Evolutionary conservation across 2,113 vertebrate genomes (phyloP).

Genomic region (Pandion haliaetus): DNA sequence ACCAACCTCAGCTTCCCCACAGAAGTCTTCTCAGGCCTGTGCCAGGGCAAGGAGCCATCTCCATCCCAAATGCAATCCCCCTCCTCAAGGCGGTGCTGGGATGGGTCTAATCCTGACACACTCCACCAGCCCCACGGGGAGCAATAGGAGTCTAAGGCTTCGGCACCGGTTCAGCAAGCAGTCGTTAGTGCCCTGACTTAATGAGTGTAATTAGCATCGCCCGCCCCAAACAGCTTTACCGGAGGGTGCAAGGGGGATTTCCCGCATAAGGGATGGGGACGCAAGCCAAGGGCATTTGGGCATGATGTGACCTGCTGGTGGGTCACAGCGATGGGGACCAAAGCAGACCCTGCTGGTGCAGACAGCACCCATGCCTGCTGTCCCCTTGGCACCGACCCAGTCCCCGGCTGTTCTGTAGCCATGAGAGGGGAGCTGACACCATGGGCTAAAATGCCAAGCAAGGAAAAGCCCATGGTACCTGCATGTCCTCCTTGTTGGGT

Average conservation of each 20-base stretch:
- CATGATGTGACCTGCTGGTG: background rate
- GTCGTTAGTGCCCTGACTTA: constrained; percentile 8
- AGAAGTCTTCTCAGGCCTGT: background rate
- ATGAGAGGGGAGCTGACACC: background rate
- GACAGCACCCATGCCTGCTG: background rate
- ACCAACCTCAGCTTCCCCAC: background rate
- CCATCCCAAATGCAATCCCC: background rate
- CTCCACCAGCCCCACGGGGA: background rate
- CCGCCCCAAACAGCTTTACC: background rate
- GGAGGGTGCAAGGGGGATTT: background rate
- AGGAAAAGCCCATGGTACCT: background rate
- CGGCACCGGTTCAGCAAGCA: background rate
- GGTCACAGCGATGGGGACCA: background rate
- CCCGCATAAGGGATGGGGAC: background rate
- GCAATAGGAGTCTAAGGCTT: background rate
- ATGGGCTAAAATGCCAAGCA: accelerated
- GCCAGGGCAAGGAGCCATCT: background rate
- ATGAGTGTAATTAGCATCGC: constrained; percentile 1
- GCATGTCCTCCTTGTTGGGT: accelerated
- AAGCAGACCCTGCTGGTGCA: background rate
- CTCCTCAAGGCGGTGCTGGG: background rate
- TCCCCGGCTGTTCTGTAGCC: accelerated
- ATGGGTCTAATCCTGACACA: background rate
- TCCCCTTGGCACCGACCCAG: accelerated
- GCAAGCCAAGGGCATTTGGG: background rate